Conservation (phyloP, 1,140 invertebrate species). For the Heliconius himera region DNA sequence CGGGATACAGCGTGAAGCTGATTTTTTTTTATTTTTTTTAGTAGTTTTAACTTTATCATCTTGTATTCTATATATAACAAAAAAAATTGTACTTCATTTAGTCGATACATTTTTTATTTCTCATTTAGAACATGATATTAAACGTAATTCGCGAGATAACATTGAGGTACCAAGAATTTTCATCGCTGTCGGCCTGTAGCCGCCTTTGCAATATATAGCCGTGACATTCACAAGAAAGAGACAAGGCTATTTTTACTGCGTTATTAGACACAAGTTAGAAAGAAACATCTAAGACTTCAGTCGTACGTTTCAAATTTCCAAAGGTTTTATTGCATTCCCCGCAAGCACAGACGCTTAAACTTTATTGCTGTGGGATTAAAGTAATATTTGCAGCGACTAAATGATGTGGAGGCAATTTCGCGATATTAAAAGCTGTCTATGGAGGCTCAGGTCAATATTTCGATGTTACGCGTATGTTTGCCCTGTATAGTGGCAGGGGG, state of each 20-base stretch:
- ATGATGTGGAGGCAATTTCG: constrained; percentile 78
- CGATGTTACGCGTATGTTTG: constrained; percentile 66
- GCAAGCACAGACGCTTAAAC: constrained; percentile 79
- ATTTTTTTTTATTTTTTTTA: no score
- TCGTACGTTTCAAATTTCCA: constrained; percentile 73
- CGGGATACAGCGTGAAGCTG: no score
- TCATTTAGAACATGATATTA: constrained; percentile 67
- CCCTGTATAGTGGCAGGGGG: constrained; percentile 62
- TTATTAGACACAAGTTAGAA: constrained; percentile 68
- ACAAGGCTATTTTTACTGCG: constrained; percentile 55
- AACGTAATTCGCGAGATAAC: constrained; percentile 74
- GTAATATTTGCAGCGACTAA: constrained; percentile 79
- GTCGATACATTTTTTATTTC: constrained; percentile 35
- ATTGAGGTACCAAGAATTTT: constrained; percentile 77
- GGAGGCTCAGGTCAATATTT: constrained; percentile 73
- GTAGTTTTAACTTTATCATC: no score
- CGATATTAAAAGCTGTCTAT: constrained; percentile 77
- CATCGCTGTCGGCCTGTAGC: constrained; percentile 70
- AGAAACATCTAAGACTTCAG: constrained; percentile 70
- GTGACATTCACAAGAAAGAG: constrained; percentile 69
- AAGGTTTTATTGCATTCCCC: constrained; percentile 80
- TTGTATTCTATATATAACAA: no score
- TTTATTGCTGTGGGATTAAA: constrained; percentile 80
- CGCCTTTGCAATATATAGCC: constrained; percentile 73
- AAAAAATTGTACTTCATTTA: not conserved